Evolutionary conservation across 2,113 vertebrate species (phyloP).

Genomic region (Macaca nemestrina): DNA sequence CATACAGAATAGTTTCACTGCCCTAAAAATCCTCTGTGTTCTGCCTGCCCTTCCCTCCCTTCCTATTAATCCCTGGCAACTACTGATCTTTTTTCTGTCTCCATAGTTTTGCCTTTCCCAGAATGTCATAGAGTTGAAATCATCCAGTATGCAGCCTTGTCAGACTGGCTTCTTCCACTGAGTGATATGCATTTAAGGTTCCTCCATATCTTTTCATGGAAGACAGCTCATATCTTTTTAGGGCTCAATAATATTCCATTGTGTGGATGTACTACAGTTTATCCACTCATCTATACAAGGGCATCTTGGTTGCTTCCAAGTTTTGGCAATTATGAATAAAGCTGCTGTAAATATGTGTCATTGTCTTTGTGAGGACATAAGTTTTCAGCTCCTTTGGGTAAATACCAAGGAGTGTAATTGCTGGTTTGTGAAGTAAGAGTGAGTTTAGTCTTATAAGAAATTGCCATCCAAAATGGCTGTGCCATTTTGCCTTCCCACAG

Average conservation of each 20-base stretch:
- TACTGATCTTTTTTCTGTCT: neutral
- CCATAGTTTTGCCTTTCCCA: neutral
- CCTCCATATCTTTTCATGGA: neutral
- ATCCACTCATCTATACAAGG: neutral
- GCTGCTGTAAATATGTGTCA: neutral
- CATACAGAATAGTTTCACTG: neutral
- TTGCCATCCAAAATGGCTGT: neutral
- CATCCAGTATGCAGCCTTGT: neutral
- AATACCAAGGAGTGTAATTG: neutral
- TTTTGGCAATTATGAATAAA: neutral
- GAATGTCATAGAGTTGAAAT: neutral
- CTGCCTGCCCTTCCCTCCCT: neutral
- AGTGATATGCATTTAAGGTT: neutral
- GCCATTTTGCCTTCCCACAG: neutral
- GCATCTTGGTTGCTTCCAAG: neutral
- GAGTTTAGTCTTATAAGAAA: neutral
- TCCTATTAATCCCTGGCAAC: neutral
- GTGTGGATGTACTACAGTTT: neutral
- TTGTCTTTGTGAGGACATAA: neutral
- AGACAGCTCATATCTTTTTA: neutral
- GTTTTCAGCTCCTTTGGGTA: neutral
- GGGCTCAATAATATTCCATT: neutral
- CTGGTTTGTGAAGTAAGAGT: neutral
- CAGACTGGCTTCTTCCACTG: neutral
- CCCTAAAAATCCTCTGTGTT: neutral